Evolutionary conservation across 1,140 invertebrate genomes (phyloP).

Genomic region (Cepaea nemoralis): DNA sequence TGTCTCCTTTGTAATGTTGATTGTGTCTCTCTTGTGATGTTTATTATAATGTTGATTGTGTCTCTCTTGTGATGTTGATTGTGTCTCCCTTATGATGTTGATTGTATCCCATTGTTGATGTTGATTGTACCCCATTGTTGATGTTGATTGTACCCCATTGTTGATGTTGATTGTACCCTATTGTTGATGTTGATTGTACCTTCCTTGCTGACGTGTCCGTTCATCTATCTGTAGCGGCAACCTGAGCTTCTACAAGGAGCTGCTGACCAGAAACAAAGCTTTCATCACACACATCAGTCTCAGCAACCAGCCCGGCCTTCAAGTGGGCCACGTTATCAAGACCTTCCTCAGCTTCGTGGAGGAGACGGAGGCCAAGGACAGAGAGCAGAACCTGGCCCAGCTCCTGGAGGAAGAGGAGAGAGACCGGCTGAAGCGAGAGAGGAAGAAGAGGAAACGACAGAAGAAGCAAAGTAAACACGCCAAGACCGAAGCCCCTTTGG

Average conservation of each 20-base stretch:
- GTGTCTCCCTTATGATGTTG: too few species aligned
- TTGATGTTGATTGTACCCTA: too few species aligned
- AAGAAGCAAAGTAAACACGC: neutral
- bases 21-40: too few species aligned
- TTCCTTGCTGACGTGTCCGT: too few species aligned
- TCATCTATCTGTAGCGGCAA: neutral
- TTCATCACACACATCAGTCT: constrained; percentile 5
- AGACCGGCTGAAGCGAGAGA: constrained; percentile 12
- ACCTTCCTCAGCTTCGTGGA: constrained; percentile 17
- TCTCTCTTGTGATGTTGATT: too few species aligned
- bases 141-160: too few species aligned
- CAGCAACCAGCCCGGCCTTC: neutral
- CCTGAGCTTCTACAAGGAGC: constrained; percentile 24
- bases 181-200: too few species aligned
- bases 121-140: too few species aligned
- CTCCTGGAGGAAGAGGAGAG: constrained; percentile 26
- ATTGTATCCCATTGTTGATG: too few species aligned
- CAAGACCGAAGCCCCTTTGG: neutral
- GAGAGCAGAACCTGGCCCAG: constrained; percentile 28
- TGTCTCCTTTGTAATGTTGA: too few species aligned
- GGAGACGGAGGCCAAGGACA: constrained; percentile 10
- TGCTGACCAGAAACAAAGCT: constrained; percentile 6
- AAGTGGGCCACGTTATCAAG: neutral
- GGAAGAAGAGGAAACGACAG: constrained; percentile 21
- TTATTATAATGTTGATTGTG: too few species aligned